Evolutionary conservation across 2,113 vertebrate genomes (phyloP).

Genomic region (Gambusia holbrooki): DNA sequence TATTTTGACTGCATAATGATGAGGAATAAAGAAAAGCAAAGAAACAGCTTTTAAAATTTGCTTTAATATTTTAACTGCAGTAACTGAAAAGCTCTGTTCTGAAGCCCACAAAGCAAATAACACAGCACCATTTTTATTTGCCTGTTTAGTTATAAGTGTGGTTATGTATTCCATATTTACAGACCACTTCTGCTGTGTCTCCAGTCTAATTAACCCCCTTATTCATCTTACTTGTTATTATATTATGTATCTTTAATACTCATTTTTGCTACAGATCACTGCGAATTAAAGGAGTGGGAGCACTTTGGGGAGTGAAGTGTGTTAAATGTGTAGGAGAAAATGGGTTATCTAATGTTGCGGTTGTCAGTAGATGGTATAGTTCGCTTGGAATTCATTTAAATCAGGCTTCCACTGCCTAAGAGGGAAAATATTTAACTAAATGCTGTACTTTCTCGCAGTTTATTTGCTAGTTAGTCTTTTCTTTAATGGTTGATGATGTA

Average conservation of each 20-base stretch:
- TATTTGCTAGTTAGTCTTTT: neutral
- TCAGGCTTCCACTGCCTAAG: conserved; percentile 36
- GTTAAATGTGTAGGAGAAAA: conserved; percentile 38
- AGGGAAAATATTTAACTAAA: conserved; percentile 48
- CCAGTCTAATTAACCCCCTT: conserved; percentile 61
- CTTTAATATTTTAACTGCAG: conserved; percentile 32
- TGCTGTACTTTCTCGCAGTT: conserved; percentile 15
- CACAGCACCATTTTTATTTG: conserved; percentile 59
- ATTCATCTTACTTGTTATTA: conserved; percentile 64
- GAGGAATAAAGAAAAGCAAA: conserved; percentile 12
- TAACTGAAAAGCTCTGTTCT: conserved; percentile 17
- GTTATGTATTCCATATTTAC: conserved; percentile 67
- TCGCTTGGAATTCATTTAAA: conserved; percentile 63
- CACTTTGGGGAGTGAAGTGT: conserved; percentile 14
- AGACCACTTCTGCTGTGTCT: conserved; percentile 56
- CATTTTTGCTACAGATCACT: conserved; percentile 58
- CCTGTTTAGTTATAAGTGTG: conserved; percentile 51
- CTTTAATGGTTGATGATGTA: conserved; percentile 9
- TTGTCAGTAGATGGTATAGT: conserved; percentile 62
- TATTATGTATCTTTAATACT: conserved; percentile 45
- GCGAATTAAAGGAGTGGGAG: conserved; percentile 35
- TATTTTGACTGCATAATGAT: conserved; percentile 15
- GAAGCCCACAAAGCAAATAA: conserved; percentile 56
- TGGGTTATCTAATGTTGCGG: conserved; percentile 48
- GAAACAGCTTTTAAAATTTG: conserved; percentile 7